Evolutionary conservation across 2,797 vertebrate species (phyloP).

Genomic region (Chiroxiphia lanceolata): DNA sequence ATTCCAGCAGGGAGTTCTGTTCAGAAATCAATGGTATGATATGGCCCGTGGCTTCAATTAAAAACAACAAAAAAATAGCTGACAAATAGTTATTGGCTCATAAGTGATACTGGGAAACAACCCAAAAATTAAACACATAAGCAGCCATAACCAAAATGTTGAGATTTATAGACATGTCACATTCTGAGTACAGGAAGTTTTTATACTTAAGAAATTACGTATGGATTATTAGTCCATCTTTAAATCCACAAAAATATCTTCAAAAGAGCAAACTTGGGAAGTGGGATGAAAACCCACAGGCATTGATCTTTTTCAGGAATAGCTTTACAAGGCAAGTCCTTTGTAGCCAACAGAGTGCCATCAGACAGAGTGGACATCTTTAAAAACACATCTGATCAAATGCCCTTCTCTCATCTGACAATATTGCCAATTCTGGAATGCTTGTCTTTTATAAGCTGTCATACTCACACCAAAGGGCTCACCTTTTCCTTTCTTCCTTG

Average conservation of each 20-base stretch:
- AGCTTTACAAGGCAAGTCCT: not conserved
- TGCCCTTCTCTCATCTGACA: not conserved
- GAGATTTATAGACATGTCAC: constrained; percentile 39
- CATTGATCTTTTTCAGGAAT: constrained; percentile 19
- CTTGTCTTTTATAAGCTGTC: not conserved
- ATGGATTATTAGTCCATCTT: constrained; percentile 16
- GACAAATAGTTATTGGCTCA: constrained; percentile 61
- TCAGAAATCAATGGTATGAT: constrained; percentile 58
- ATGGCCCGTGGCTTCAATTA: constrained; percentile 8
- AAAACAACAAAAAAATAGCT: not conserved
- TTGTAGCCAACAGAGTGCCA: not conserved
- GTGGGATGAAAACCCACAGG: not conserved
- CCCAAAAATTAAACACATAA: constrained; percentile 64
- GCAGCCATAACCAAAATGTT: constrained; percentile 23
- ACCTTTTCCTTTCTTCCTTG: not conserved
- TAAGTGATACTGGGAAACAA: constrained; percentile 51
- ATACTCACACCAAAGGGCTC: not conserved
- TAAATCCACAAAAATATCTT: constrained; percentile 27
- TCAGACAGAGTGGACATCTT: not conserved
- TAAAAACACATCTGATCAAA: constrained; percentile 8
- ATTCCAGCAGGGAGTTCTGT: constrained; percentile 39
- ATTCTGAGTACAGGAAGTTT: constrained; percentile 24
- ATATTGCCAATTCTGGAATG: not conserved
- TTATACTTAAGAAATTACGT: constrained; percentile 37
- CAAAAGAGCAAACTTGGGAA: constrained; percentile 34